phyloP scores from a whole-genome alignment of 1,140 invertebrate genomes.

The Babylonia areolata region DNA sequence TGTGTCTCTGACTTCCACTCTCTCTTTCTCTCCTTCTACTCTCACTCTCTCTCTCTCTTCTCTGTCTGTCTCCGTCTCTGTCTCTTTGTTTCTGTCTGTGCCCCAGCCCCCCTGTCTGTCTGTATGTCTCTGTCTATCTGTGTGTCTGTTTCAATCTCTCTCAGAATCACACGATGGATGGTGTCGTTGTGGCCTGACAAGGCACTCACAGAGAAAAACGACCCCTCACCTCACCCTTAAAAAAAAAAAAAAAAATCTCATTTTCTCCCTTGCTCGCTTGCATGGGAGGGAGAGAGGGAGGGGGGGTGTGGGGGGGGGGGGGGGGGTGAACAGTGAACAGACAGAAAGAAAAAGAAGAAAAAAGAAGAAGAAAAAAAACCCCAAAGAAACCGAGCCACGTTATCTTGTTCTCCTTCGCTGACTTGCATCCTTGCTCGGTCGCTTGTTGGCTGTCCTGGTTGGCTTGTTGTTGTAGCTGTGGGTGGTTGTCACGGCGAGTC shows the following conservation, averaged over 20 bases:
- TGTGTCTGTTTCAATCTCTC: not conserved
- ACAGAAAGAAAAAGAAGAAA: not conserved
- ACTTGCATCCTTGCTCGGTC: too few species aligned
- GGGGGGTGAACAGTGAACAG: not conserved
- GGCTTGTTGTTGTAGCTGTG: too few species aligned
- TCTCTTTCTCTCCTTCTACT: too few species aligned
- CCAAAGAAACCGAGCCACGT: not conserved
- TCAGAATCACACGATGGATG: not conserved
- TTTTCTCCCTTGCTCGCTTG: not conserved
- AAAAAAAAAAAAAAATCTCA: not conserved
- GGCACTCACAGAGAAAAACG: not conserved
- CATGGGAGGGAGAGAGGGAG: not conserved
- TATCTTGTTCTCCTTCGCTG: not conserved
- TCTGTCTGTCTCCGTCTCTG: too few species aligned
- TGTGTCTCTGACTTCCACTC: too few species aligned
- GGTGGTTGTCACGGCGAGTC: too few species aligned
- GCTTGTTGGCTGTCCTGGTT: too few species aligned
- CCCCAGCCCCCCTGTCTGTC: too few species aligned
- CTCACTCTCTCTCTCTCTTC: too few species aligned
- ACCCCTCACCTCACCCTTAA: too few species aligned
- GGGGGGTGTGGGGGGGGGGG: not conserved
- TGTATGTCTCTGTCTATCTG: not conserved
- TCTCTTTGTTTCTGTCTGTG: too few species aligned
- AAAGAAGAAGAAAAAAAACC: not conserved
- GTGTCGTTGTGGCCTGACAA: not conserved